phyloP scores from a whole-genome alignment of 2,888 invertebrate species.

The Aleiodes testaceus region DNA sequence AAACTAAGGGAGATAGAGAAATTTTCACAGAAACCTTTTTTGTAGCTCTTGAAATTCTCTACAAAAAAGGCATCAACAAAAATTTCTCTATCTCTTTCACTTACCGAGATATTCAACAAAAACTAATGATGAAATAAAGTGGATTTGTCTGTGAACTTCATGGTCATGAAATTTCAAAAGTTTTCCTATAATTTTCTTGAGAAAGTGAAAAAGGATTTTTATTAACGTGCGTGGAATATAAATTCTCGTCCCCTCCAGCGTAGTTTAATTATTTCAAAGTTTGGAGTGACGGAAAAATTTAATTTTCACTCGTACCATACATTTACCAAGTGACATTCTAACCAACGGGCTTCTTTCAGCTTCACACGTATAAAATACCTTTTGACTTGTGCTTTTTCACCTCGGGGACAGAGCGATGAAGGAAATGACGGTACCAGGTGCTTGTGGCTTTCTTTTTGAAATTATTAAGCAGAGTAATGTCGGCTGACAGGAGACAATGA shows the following conservation, averaged over 20 bases:
- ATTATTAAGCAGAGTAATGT: constrained; percentile 64
- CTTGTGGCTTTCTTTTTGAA: constrained; percentile 64
- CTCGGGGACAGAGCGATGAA: background rate
- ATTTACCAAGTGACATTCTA: constrained; percentile 3
- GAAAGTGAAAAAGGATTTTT: background rate
- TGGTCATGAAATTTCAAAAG: no score
- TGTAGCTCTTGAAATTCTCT: no score
- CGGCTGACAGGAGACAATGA: constrained; percentile 56
- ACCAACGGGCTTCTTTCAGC: background rate
- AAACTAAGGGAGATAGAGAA: no score
- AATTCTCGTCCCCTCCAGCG: background rate
- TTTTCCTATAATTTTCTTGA: constrained; percentile 7
- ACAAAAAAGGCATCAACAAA: no score
- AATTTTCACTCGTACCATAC: constrained; percentile 23
- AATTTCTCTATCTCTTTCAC: no score
- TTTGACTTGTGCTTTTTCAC: constrained; percentile 12
- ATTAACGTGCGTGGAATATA: constrained; percentile 12
- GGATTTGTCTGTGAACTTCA: no score
- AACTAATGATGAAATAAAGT: no score
- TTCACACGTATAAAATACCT: constrained; percentile 12
- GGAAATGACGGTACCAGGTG: constrained; percentile 58
- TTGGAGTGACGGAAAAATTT: constrained; percentile 26
- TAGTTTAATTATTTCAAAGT: constrained; percentile 35
- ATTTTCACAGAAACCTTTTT: no score
- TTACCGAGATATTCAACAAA: no score